Evolutionary conservation across 1,140 invertebrate genomes (phyloP), one percentile per base, ranked within the genome.

Genomic region (Camponotus vicinus): DNA sequence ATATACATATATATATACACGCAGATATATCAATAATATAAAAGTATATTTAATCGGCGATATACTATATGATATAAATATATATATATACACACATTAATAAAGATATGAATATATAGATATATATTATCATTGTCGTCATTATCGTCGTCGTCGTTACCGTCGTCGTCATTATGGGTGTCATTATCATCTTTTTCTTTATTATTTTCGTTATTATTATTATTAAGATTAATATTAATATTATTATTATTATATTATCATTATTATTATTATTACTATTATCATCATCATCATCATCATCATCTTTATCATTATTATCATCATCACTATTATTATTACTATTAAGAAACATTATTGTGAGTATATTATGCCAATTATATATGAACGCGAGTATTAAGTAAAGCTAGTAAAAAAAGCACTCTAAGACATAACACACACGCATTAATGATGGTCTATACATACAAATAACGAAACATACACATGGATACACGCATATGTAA

Each of bases 41-140:
- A 93, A 92, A 91, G 73, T 92, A 93, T 93, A 93, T 93, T 92
- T 92, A 93, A 93, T 85, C 90, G 70, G 89, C 90, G 77, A 92
- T 90, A 89, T 82, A 83, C 90, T 92, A 92, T 84, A 40, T 73
- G 42, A 89, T 80, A 61, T 70, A 88, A 34, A 80, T 73, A 89
- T 90, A 92, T 90, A 87, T 70, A 67, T 64, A 45, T 9, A 45
- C 13, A 80, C n/a, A 69, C 21, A 69, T 80, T 32, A 37, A 78
- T 78, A 32, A 66, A 77, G 45, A 87, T 84, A 59, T 66, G 42
- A 75, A 69, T 80, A 82, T 86, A 86, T 71, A 82, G 49, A 82
- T 45, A 45, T 45, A 42, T 42, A 45, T 45, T 55, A 40, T 75
- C 59, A 32, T 76, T 6, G 34, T 63, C 27, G 27, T 80, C 52